Base-by-base conservation (phyloP, 2,113 vertebrate species). In the Callithrix jacchus region DNA sequence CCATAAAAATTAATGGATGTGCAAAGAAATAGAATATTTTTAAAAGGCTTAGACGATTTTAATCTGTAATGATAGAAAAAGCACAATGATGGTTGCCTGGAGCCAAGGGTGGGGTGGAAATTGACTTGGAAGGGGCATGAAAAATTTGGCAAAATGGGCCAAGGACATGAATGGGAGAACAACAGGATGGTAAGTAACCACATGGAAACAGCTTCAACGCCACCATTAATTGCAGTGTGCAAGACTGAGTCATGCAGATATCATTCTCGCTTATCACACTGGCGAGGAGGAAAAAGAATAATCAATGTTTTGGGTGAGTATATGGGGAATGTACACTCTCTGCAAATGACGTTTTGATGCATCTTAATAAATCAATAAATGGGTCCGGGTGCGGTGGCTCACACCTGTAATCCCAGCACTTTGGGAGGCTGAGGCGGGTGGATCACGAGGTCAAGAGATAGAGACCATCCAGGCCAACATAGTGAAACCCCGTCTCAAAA, bases 21-120 rank as follows among this genome's bases (percentile, higher is more conserved):
- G 61, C 27, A 64, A 64, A 64, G 27, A 32, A 64, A 64, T 14
- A 6, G 61, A 32, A 64, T 64, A 64, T 32, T 32, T 64, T 64
- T 64, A 3, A 32, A 64, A 32, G 30, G 61, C 27, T 64, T 6
- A 64, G 27, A 32, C 61, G 27, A 89, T 77, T 80, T 87, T 87
- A 73, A 58, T 58, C n/a, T 91, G 20, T 80, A 49, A 89, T 86
- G 45, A 89, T 68, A 93, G 35, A 56, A 89, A 90, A 94, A 77
- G 6, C 32, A 87, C 30, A 45, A 25, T 3, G 35, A 20, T 64
- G 30, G 54, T n/a, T 89, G 4, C 37, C n/a, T n/a, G 42, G 35
- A 27, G 18, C 16, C 37, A 42, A 14, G 13, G 40, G n/a, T 40
- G 1, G 40, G 8, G 4, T 47, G 4, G 17, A 70, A 54, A 49